phyloP scores from a whole-genome alignment of 2,888 invertebrate genomes.

The Drosophila kambysellisi region DNA sequence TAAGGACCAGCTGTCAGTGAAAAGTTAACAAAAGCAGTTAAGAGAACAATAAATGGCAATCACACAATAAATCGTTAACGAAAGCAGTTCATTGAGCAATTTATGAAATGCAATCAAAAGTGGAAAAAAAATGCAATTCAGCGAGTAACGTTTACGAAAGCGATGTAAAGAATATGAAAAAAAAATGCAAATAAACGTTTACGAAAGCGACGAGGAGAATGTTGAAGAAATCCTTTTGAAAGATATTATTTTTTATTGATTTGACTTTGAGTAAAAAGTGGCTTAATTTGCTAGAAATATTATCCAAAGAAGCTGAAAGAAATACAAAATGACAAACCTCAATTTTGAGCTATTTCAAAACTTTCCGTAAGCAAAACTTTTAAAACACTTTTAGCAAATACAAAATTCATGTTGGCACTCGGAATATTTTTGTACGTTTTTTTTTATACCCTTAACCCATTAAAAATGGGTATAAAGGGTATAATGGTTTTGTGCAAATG shows the following conservation, averaged over 20 bases:
- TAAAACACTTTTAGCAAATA: background rate
- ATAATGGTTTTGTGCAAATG: too few relatives aligned
- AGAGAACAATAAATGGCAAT: background rate
- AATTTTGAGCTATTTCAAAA: background rate
- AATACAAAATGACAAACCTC: background rate
- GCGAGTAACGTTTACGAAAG: conserved; percentile 11
- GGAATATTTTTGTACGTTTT: background rate
- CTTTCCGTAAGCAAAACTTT: background rate
- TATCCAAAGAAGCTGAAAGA: background rate
- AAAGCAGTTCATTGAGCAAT: background rate
- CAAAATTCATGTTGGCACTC: background rate
- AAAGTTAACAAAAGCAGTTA: background rate
- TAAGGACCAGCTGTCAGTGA: background rate
- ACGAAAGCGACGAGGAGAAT: background rate
- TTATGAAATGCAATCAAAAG: background rate
- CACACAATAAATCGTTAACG: background rate
- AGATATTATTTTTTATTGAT: too few relatives aligned
- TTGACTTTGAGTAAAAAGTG: background rate
- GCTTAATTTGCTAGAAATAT: background rate
- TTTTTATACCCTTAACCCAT: too few relatives aligned
- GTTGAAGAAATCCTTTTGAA: too few relatives aligned
- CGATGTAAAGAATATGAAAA: background rate
- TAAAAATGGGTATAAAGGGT: too few relatives aligned
- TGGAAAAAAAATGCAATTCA: background rate
- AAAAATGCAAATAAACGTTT: conserved; percentile 7